These are phyloP conservation scores for Sinocyclocheilus anshuiensis DNA, from an alignment of 2,113 vertebrate genomes.

Conservation along the genomic window DNA sequence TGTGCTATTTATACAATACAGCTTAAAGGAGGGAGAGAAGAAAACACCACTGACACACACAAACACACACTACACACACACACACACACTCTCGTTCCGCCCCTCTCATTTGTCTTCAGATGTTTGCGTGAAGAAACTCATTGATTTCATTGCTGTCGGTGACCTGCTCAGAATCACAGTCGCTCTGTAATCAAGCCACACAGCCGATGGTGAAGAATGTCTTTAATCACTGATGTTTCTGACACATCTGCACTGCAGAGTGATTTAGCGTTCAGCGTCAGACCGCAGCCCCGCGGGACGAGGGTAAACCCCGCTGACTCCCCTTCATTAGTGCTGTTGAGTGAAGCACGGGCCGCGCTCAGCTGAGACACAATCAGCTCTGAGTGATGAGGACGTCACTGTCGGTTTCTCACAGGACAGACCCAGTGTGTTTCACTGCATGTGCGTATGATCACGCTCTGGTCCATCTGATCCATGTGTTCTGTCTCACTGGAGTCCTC, in stretches of 20 bases:
- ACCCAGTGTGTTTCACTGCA: background rate
- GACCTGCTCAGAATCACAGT: slow-evolving; percentile 46
- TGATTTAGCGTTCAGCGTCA: background rate
- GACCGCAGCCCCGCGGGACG: background rate
- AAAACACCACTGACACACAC: background rate
- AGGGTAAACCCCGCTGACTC: background rate
- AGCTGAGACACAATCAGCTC: background rate
- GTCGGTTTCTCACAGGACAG: background rate
- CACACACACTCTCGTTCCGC: background rate
- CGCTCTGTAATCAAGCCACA: background rate
- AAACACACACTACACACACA: background rate
- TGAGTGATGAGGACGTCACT: background rate
- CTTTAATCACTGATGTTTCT: slow-evolving; percentile 12
- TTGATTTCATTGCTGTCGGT: slow-evolving; percentile 38
- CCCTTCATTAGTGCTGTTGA: background rate
- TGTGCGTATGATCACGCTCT: background rate
- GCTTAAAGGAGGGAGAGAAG: background rate
- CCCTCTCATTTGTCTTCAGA: slow-evolving; percentile 8
- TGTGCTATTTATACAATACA: background rate
- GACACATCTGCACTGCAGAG: slow-evolving; percentile 1
- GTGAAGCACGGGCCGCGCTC: background rate
- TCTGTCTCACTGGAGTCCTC: background rate
- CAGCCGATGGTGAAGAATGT: slow-evolving; percentile 36
- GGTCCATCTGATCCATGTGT: background rate
- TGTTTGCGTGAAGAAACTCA: slow-evolving; percentile 28